A percentile compares a stretch with the other conserved stretches of the same genome.
Evolutionary conservation across 2,888 invertebrate species (phyloP).

Genomic region (Tipula confusa): DNA sequence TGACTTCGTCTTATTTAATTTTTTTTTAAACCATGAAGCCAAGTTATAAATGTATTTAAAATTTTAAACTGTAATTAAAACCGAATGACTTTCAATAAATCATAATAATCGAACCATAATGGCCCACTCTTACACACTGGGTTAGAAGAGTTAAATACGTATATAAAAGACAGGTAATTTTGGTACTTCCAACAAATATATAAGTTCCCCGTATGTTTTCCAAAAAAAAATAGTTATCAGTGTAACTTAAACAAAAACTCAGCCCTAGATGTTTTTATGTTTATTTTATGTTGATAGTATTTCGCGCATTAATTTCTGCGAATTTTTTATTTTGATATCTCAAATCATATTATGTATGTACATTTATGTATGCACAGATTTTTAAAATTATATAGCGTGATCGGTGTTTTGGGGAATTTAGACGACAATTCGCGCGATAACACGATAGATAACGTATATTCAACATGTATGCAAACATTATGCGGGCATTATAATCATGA

Average conservation of each 20-base stretch:
- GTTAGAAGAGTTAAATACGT: no score
- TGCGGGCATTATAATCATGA: background rate
- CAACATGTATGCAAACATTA: background rate
- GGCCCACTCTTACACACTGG: no score
- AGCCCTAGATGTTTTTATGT: background rate
- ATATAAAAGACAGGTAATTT: background rate
- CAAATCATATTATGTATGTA: background rate
- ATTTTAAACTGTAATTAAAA: background rate
- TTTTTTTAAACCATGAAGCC: background rate
- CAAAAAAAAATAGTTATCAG: background rate
- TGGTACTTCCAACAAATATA: background rate
- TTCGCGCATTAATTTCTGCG: background rate
- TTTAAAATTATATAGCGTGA: background rate
- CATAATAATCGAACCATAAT: background rate
- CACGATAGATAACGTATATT: background rate
- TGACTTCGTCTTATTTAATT: no score
- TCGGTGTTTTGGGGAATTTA: background rate
- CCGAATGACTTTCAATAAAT: background rate
- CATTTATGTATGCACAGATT: background rate
- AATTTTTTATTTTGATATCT: background rate
- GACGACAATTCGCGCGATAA: background rate
- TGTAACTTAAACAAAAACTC: background rate
- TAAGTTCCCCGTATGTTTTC: background rate
- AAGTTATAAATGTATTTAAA: background rate
- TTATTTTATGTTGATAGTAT: background rate